Evolutionary conservation across 2,888 invertebrate genomes (phyloP), one percentile per base, ranked within the genome.

Genomic region (Drosophila pullipes): DNA sequence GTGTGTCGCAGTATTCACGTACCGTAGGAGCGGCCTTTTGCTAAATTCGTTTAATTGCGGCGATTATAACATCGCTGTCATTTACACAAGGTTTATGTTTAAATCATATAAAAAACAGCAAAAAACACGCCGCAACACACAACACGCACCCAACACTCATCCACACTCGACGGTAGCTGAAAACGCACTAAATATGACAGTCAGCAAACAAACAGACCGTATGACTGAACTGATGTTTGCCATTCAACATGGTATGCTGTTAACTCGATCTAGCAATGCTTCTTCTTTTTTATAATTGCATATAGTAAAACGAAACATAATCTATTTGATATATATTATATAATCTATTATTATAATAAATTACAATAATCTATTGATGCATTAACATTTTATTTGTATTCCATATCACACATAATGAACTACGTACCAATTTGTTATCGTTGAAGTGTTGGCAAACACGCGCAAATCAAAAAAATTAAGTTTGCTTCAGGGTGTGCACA

Each of bases 121-220:
- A 61, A 58, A 65, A 61, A 65, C 61, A 69, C 41, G 67, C 66
- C 78, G 79, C 82, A 53, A 53, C 57, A 58, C 53, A 69, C 73
- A 47, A 73, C 72, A 50, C 72, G 69, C 77, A 67, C 68, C 72
- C 39, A 66, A 73, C 64, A 44, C 72, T 53, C 66, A 62, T 44
- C 79, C 64, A 55, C 76, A 53, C 66, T 62, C 52, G 25, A 81
- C 82, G 79, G 69, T 82, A 65, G 74, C 61, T 69, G 53, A 69
- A 77, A 81, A 79, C 78, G 82, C 73, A 79, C 79, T 79, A 81
- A 81, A 49, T 73, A 80, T 80, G 54, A 49, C 76, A 16, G 22
- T 62, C 39, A 22, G 41, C 54, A 28, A 28, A 10, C 53, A 47
- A 60, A 31, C 65, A 41, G 81, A 78, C 71, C 81, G 53, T 63